phyloP scores from a whole-genome alignment of 2,888 invertebrate species.

The Drosophila infuscata region DNA sequence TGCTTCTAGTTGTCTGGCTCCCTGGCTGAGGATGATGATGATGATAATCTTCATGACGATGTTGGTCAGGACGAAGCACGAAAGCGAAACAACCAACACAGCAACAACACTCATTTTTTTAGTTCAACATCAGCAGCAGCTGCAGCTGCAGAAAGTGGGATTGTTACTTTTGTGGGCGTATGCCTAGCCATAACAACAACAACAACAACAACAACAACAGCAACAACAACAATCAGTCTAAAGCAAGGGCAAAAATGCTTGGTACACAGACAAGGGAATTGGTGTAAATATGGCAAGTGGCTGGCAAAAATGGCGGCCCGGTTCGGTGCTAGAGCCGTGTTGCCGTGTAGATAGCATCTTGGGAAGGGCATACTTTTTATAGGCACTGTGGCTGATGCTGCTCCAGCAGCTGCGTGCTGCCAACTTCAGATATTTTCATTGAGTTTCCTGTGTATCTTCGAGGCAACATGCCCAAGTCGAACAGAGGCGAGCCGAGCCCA shows the following conservation, averaged over 20 bases:
- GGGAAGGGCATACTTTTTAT: constrained; percentile 63
- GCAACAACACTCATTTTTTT: constrained; percentile 62
- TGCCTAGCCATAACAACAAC: constrained; percentile 33
- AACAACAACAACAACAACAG: constrained; percentile 8
- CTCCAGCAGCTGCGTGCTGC: constrained; percentile 42
- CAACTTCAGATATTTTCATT: constrained; percentile 78
- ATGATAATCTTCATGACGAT: constrained; percentile 39
- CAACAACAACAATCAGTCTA: background rate
- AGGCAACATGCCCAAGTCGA: constrained; percentile 31
- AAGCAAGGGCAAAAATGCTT: constrained; percentile 56
- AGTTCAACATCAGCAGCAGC: constrained; percentile 55
- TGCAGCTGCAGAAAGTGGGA: constrained; percentile 24
- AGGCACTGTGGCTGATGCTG: constrained; percentile 58
- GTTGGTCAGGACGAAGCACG: constrained; percentile 42
- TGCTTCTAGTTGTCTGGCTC: constrained; percentile 40
- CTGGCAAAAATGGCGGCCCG: constrained; percentile 50
- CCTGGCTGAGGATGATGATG: constrained; percentile 18
- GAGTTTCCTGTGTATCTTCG: constrained; percentile 65
- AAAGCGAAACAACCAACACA: constrained; percentile 32
- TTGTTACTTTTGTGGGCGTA: constrained; percentile 52
- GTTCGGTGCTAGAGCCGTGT: constrained; percentile 19
- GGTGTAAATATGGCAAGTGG: constrained; percentile 77
- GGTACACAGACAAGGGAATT: constrained; percentile 69
- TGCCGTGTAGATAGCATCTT: constrained; percentile 34
- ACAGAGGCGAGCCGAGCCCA: constrained; percentile 48